Evolutionary conservation across 2,888 invertebrate genomes (phyloP), one percentile per base, ranked within the genome.

Genomic region (Melanostoma mellinum): DNA sequence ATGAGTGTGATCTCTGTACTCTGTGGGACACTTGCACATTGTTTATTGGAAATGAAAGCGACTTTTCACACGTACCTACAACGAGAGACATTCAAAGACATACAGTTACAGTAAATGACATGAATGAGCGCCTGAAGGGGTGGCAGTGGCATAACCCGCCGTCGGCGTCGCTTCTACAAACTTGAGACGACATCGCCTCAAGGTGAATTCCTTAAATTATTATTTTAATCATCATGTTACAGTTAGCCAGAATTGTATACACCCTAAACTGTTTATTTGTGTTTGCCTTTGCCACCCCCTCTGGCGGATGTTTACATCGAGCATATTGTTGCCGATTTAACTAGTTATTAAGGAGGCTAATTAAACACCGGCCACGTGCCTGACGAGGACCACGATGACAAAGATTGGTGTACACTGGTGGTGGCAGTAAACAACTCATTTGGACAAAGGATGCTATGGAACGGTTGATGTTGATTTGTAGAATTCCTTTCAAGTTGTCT

Each of bases 291-390:
- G 30, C 55, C 69, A 52, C 40, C 69, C 73, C 58, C 40, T 20
- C 38, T 42, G 74, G 65, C 50, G 48, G 74, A 61, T 84, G 75
- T 84, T 84, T 84, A 84, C 84, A 84, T 75, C 84, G 35, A 75
- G 74, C 84, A 79, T 84, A 84, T 85, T 85, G 85, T 85, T 80
- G 71, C 85, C 80, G 85, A 80, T 85, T 85, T 85, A 85, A 85
- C 85, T 85, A 80, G 80, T 85, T 85, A 85, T 85, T 85, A 85
- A 80, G 80, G 75, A 85, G 79, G 86, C 86, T 87, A 87, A 87
- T 87, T 87, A 87, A 87, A 87, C 86, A 85, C 86, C 63, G 84
- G 82, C 53, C 87, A 87, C 87, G 87, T 87, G 87, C 58, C 69
- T 48, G 73, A 72, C 77, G 72, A 69, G 77, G 75, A 60, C 46